Conservation (phyloP, 2,797 vertebrate genomes). For the Phylloscopus collybita region DNA sequence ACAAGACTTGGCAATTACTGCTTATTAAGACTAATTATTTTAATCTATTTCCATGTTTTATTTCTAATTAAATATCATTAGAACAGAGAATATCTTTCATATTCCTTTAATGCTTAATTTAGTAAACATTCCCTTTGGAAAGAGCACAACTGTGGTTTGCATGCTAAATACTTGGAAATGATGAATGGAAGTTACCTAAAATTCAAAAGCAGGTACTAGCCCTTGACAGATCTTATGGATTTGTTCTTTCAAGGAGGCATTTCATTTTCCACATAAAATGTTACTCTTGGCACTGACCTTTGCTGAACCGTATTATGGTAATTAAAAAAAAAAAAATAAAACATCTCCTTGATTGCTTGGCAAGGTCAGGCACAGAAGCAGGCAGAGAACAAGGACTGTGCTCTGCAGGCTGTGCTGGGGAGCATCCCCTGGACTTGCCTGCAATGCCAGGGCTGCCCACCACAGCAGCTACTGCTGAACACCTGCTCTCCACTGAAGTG, state of each 20-base stretch:
- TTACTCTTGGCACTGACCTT: neutral
- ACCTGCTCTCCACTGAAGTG: neutral
- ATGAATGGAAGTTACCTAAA: neutral
- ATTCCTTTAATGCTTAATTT: constrained; percentile 54
- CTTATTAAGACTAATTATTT: constrained; percentile 66
- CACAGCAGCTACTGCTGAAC: neutral
- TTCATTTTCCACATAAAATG: neutral
- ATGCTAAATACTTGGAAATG: constrained; percentile 9
- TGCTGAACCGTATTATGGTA: neutral
- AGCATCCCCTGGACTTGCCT: neutral
- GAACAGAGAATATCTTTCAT: constrained; percentile 31
- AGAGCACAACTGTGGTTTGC: neutral
- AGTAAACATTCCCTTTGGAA: constrained; percentile 55
- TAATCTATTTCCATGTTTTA: constrained; percentile 45
- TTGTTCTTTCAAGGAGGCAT: neutral
- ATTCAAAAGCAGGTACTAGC: neutral
- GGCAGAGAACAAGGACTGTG: neutral
- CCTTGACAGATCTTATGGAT: neutral
- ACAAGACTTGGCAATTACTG: constrained; percentile 39
- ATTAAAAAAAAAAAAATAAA: neutral
- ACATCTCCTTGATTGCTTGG: neutral
- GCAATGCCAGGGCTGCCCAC: neutral
- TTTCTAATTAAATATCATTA: constrained; percentile 47
- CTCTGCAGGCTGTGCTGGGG: neutral
- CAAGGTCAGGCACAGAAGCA: neutral